A percentile compares a stretch with the other conserved stretches of the same genome.
phyloP scores from a whole-genome alignment of 2,113 vertebrate genomes.

The Hippocampus abdominalis region DNA sequence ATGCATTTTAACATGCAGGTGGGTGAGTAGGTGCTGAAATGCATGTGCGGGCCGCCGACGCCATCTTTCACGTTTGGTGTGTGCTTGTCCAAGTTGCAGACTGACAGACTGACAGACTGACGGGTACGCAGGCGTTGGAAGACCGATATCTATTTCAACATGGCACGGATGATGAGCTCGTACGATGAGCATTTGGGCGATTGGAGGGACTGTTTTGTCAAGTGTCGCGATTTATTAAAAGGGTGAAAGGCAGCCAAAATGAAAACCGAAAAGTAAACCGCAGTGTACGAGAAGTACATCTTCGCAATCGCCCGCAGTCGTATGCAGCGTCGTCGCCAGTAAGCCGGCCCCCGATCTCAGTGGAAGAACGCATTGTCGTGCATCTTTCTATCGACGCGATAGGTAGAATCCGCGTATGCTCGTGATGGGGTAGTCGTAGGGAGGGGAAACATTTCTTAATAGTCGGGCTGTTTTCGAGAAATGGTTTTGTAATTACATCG shows the following conservation, averaged over 20 bases:
- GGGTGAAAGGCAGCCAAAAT: no score
- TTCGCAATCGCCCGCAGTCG: no score
- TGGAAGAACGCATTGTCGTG: no score
- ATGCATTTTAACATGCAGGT: slow-evolving; percentile 42
- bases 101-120: slow-evolving; percentile 59
- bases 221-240: neutral
- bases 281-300: no score
- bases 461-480: slow-evolving; percentile 62
- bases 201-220: neutral
- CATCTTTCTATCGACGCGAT: neutral
- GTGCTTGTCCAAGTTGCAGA: slow-evolving; percentile 41
- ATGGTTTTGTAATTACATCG: slow-evolving; percentile 74
- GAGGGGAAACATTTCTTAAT: slow-evolving; percentile 11
- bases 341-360: no score
- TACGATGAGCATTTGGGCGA: slow-evolving; percentile 1
- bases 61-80: slow-evolving; percentile 19
- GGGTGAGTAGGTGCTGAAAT: slow-evolving; percentile 11
- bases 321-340: no score
- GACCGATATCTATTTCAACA: slow-evolving; percentile 50
- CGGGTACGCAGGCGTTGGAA: slow-evolving; percentile 49
- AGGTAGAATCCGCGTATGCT: slow-evolving; percentile 11
- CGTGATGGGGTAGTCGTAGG: neutral
- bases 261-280: no score
- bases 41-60: slow-evolving; percentile 19
- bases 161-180: slow-evolving; percentile 36